These are phyloP conservation scores for Syrista parreyssii DNA, from an alignment of 2,888 invertebrate genomes.

Conservation along the genomic window DNA sequence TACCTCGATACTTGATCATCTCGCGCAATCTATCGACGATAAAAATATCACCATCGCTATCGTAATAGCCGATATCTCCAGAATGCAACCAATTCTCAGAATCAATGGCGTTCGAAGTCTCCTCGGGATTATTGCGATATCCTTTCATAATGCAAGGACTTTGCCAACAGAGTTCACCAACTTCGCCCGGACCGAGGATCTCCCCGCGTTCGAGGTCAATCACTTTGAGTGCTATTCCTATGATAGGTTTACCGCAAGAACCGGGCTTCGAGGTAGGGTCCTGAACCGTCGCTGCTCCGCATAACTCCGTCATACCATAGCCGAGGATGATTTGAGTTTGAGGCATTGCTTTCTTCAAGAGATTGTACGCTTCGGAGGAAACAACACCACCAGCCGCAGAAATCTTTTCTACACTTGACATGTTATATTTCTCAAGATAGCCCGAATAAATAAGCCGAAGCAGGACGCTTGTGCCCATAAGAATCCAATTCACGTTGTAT, in stretches of 20 bases:
- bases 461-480: conserved; percentile 37
- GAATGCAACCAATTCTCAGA: conserved; percentile 55
- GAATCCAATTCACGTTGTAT: conserved; percentile 41
- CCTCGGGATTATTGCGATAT: conserved; percentile 53
- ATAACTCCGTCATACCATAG: conserved; percentile 53
- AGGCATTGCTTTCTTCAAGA: conserved; percentile 25
- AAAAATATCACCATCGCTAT: conserved; percentile 50
- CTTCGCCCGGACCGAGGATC: conserved; percentile 42
- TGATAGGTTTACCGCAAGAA: conserved; percentile 41
- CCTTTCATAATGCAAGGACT: conserved; percentile 11
- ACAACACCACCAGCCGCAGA: conserved; percentile 34
- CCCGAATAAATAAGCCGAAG: conserved; percentile 33
- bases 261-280: conserved; percentile 25
- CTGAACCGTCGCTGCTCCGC: conserved; percentile 31
- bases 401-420: conserved; percentile 31
- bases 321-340: conserved; percentile 25
- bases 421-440: conserved; percentile 30
- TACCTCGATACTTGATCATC: conserved; percentile 52
- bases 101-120: conserved; percentile 29
- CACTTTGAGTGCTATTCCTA: conserved; percentile 43
- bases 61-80: conserved; percentile 55
- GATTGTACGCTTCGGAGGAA: conserved; percentile 26
- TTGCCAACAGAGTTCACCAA: conserved; percentile 18
- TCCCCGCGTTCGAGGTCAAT: conserved; percentile 34
- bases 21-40: conserved; percentile 56